Evolutionary conservation across 2,888 invertebrate species (phyloP).

Genomic region (Caenorhabditis sp.): DNA sequence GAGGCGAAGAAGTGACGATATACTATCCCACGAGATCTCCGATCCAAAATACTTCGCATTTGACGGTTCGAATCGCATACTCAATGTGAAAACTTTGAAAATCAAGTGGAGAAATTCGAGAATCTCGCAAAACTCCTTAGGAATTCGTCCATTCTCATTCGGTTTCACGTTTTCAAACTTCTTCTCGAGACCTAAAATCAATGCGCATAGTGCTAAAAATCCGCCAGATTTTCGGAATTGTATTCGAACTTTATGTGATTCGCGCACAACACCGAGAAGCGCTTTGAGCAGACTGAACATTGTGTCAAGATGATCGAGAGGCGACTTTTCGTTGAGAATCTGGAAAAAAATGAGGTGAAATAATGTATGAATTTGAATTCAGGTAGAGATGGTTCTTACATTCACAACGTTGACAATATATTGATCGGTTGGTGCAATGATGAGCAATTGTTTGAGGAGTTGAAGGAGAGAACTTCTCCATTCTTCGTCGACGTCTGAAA

Average conservation of each 20-base stretch:
- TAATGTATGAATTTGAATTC: too few species aligned
- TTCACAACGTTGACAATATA: conserved; percentile 60
- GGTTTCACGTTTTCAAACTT: conserved; percentile 69
- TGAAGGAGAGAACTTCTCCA: conserved; percentile 57
- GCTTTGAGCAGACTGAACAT: conserved; percentile 39
- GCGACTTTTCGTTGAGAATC: conserved; percentile 49
- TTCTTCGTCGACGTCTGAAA: conserved; percentile 48
- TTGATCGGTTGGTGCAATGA: conserved; percentile 76
- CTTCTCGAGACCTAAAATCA: conserved; percentile 87
- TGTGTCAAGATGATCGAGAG: conserved; percentile 45
- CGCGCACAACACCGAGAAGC: conserved; percentile 77
- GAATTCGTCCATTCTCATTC: conserved; percentile 11
- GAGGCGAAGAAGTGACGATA: conserved; percentile 89
- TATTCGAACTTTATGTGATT: conserved; percentile 93
- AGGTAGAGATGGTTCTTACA: conserved; percentile 7
- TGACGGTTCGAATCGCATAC: conserved; percentile 98
- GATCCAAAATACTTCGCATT: conserved; percentile 97
- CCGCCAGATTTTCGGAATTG: conserved; percentile 97
- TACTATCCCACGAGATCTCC: conserved; percentile 92
- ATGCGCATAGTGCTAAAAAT: conserved; percentile 95
- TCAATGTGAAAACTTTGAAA: conserved; percentile 80
- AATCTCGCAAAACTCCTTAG: conserved; percentile 42
- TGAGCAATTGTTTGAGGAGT: conserved; percentile 83
- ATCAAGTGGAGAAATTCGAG: conserved; percentile 65
- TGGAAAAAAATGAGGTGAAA: conserved; percentile 36